Evolutionary conservation across 2,888 invertebrate species (phyloP).

Genomic region (Clunio marinus): DNA sequence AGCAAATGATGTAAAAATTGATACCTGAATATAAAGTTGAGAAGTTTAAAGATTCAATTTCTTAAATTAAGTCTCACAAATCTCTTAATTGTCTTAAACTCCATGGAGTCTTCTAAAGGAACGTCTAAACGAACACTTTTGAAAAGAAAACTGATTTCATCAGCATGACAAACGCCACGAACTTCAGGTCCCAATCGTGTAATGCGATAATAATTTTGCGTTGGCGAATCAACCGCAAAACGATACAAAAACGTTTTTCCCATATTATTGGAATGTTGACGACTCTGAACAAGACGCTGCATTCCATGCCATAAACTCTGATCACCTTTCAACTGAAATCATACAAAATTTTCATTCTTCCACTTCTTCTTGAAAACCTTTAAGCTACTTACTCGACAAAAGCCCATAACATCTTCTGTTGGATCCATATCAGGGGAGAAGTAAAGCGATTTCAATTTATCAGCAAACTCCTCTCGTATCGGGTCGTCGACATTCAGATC

Average conservation of each 20-base stretch:
- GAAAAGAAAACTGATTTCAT: slow-evolving; percentile 49
- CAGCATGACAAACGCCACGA: slow-evolving; percentile 47
- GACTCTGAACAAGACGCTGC: slow-evolving; percentile 45
- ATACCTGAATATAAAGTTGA: background rate
- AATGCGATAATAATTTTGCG: slow-evolving; percentile 49
- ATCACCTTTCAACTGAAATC: slow-evolving; percentile 45
- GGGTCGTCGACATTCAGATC: slow-evolving; percentile 10
- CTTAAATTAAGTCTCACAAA: too few relatives aligned
- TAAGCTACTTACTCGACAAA: slow-evolving; percentile 17
- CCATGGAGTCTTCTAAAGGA: background rate
- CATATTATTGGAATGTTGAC: slow-evolving; percentile 43
- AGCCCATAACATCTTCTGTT: slow-evolving; percentile 17
- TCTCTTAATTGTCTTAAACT: slow-evolving; percentile 25
- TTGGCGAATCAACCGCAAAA: slow-evolving; percentile 49
- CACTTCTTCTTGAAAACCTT: too few relatives aligned
- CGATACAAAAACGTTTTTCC: slow-evolving; percentile 49
- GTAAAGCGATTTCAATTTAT: slow-evolving; percentile 15
- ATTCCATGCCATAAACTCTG: slow-evolving; percentile 49
- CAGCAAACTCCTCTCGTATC: background rate
- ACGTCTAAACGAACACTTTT: slow-evolving; percentile 43
- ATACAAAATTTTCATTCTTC: background rate
- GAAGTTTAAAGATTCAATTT: background rate
- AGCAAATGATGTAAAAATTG: slow-evolving; percentile 46
- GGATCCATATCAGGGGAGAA: background rate
- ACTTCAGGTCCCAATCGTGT: slow-evolving; percentile 46